Evolutionary conservation across 2,113 vertebrate genomes (phyloP).

Genomic region (Psophia crepitans): DNA sequence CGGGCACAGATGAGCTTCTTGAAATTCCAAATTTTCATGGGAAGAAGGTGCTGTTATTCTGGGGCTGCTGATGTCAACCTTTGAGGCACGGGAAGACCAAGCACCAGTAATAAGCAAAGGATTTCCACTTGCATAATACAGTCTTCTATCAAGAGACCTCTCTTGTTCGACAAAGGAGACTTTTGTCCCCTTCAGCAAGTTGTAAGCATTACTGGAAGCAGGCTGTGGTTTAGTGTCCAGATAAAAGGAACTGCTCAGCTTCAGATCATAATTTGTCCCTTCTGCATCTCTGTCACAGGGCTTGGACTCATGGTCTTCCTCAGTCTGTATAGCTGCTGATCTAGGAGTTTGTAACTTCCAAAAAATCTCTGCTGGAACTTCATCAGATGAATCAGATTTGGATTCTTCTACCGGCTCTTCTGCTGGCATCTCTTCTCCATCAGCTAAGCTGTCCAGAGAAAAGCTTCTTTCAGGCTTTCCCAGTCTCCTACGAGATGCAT

Average conservation of each 20-base stretch:
- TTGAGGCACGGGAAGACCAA: constrained; percentile 79
- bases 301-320: background rate
- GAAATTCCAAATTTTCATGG: constrained; percentile 49
- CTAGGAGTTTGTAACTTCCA: constrained; percentile 74
- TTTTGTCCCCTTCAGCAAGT: background rate
- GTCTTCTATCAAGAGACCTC: background rate
- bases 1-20: background rate
- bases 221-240: constrained; percentile 43
- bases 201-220: constrained; percentile 23
- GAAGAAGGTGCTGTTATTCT: constrained; percentile 56
- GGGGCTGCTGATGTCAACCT: constrained; percentile 62
- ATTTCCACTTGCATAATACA: constrained; percentile 37
- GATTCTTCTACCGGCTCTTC: constrained; percentile 42
- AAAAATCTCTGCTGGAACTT: constrained; percentile 79
- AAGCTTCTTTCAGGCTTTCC: constrained; percentile 51
- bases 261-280: constrained; percentile 10
- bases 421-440: constrained; percentile 56
- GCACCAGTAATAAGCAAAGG: constrained; percentile 68
- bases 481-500: background rate
- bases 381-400: constrained; percentile 68
- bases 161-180: background rate
- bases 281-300: background rate
- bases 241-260: constrained; percentile 68
- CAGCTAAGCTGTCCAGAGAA: constrained; percentile 69
- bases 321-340: background rate